Percentiles rank a stretch among this genome's conserved stretches.
Conservation (phyloP, 2,888 invertebrate genomes). For the Ophion costatus region DNA sequence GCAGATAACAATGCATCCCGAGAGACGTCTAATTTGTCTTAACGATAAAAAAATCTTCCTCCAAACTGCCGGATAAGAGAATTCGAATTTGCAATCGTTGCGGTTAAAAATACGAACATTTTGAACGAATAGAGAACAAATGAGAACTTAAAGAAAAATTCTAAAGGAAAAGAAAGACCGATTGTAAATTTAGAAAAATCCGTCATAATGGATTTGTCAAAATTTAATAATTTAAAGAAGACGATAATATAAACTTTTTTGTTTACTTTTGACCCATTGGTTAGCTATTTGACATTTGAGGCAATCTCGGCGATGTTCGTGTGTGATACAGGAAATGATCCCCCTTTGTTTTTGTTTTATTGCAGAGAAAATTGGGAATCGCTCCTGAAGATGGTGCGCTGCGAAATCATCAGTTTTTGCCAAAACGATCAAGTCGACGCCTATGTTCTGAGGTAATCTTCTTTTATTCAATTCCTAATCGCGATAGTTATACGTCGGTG, state of each 20-base stretch:
- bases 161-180: neutral
- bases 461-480: neutral
- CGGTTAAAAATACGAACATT: neutral
- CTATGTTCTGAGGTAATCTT: constrained; percentile 94
- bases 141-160: neutral
- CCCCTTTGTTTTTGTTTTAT: constrained; percentile 73
- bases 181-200: neutral
- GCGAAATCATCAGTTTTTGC: constrained; percentile 97
- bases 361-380: constrained; percentile 94
- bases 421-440: constrained; percentile 96
- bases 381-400: constrained; percentile 95
- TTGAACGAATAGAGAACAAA: neutral
- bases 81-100: no score
- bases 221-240: neutral
- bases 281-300: neutral
- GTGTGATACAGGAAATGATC: neutral
- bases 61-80: no score
- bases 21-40: no score
- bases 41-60: no score
- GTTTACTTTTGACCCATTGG: no score
- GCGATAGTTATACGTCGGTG: neutral
- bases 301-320: neutral
- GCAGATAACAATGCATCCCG: no score
- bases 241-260: no score
- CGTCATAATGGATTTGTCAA: neutral